Percentiles rank a stretch among this genome's conserved stretches.
Conservation (phyloP, 2,797 vertebrate species). For the Calcarius lapponicus region DNA sequence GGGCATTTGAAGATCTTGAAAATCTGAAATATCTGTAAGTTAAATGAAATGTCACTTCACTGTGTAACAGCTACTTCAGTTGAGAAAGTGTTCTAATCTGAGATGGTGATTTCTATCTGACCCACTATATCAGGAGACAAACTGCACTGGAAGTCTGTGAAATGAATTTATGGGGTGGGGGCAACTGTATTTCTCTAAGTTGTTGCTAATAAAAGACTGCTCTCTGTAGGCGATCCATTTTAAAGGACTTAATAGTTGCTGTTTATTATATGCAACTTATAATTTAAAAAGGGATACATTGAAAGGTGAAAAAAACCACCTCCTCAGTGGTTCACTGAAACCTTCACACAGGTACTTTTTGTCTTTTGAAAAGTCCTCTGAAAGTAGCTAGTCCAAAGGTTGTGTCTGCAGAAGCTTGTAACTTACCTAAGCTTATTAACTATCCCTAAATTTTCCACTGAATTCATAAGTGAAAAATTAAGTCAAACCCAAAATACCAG, state of each 20-base stretch:
- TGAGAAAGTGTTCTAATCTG: not conserved
- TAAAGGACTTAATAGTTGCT: not conserved
- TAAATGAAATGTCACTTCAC: not conserved
- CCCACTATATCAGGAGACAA: not conserved
- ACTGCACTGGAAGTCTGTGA: not conserved
- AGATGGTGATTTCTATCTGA: not conserved
- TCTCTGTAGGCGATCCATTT: not conserved
- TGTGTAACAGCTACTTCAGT: not conserved
- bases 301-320: not conserved
- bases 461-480: not conserved
- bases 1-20: slow-evolving; percentile 95
- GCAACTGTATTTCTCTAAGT: not conserved
- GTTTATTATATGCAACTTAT: not conserved
- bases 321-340: not conserved
- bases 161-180: not conserved
- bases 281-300: not conserved
- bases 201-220: not conserved
- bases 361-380: not conserved
- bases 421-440: not conserved
- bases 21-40: slow-evolving; percentile 99
- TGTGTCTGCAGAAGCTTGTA: not conserved
- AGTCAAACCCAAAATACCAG: not conserved
- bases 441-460: not conserved
- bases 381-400: not conserved
- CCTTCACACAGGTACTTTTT: not conserved